phyloP scores from a whole-genome alignment of 2,797 vertebrate genomes.

The Esox lucius region DNA sequence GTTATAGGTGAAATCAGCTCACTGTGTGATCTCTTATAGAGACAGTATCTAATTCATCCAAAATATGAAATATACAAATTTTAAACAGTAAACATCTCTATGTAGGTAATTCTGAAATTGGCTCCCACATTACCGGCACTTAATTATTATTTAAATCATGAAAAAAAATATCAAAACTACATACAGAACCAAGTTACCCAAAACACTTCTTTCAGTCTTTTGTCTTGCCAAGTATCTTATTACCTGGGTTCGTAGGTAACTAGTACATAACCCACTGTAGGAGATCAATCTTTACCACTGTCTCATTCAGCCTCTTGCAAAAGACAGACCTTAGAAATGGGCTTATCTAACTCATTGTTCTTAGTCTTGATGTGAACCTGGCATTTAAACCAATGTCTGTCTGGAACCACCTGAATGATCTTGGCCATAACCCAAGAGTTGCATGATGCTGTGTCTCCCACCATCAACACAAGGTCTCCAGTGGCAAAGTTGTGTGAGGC shows the following conservation, averaged over 20 bases:
- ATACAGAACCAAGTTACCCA: too few species aligned
- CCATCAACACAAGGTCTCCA: neutral
- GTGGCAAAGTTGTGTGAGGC: neutral
- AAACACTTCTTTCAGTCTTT: neutral
- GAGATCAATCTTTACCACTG: constrained; percentile 2
- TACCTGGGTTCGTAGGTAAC: neutral
- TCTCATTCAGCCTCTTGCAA: constrained; percentile 1
- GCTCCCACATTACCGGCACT: too few species aligned
- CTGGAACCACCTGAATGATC: neutral
- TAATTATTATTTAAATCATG: too few species aligned
- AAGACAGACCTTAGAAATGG: neutral
- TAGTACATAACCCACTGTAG: neutral
- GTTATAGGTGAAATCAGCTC: too few species aligned
- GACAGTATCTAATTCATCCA: too few species aligned
- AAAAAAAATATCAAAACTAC: too few species aligned
- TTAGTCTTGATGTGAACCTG: neutral
- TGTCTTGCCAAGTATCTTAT: neutral
- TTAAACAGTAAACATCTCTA: too few species aligned
- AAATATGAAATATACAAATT: too few species aligned
- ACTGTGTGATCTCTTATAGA: too few species aligned
- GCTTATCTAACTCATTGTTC: neutral
- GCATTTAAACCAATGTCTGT: neutral
- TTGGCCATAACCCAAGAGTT: neutral
- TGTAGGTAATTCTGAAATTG: too few species aligned
- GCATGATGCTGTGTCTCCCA: neutral